phyloP scores from a whole-genome alignment of 1,140 invertebrate species.

The Ladona fulva region DNA sequence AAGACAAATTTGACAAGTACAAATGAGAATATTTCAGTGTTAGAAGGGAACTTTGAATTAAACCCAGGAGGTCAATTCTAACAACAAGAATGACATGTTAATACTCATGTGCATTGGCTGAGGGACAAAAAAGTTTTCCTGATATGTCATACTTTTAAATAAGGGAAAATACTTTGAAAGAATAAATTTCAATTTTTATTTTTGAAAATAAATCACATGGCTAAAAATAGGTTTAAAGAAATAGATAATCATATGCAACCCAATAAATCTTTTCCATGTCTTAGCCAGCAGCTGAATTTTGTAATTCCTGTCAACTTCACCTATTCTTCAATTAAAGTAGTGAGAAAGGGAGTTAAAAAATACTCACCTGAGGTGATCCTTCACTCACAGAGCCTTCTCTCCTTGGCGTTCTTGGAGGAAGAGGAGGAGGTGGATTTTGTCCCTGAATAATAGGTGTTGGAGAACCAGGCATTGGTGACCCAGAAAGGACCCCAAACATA shows the following conservation, averaged over 20 bases:
- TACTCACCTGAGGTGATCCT: constrained; percentile 43
- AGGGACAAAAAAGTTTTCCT: no score
- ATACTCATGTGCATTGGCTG: no score
- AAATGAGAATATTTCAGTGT: no score
- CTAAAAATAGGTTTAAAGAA: no score
- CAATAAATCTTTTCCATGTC: background rate
- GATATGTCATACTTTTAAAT: no score
- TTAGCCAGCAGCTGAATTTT: background rate
- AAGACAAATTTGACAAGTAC: no score
- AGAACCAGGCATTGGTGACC: constrained; percentile 39
- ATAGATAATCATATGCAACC: background rate
- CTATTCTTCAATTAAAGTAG: background rate
- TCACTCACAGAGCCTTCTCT: constrained; percentile 51
- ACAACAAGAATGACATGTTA: no score
- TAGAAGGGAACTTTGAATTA: no score
- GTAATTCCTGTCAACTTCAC: background rate
- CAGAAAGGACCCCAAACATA: constrained; percentile 28
- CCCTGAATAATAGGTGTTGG: constrained; percentile 38
- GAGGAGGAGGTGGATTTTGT: constrained; percentile 43
- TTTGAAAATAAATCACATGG: no score
- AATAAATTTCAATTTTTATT: no score
- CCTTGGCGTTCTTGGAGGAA: constrained; percentile 47
- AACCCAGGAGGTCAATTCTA: no score
- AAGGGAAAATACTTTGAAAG: no score
- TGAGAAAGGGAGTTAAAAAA: constrained; percentile 17